Base-by-base conservation (phyloP, 2,888 invertebrate species). In the Cephonodes hylas region DNA sequence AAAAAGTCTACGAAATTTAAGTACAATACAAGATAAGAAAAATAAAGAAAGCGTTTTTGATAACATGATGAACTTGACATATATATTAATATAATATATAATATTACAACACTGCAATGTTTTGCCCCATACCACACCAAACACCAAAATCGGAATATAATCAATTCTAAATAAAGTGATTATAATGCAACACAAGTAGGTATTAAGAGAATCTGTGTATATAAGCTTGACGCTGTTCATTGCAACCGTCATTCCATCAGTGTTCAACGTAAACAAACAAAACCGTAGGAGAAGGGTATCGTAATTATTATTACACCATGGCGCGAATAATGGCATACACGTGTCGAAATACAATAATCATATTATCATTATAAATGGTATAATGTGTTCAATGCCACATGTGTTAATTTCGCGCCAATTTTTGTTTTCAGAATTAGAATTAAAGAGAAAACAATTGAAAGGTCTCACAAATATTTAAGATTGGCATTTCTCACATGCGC, bases 221-320 rank as follows among this genome's bases (percentile, higher is more conserved):
- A 27, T n/a, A 23, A n/a, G 46, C 23, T 20, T 18, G 25, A 48
- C 25, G 25, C 6, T 22, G 23, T 45, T 10, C 8, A 45, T 20
- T 22, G 13, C 22, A 15, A 20, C 20, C 38, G 20, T 34, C 13
- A 57, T 53, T 53, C 13, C 38, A 34, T 57, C 57, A 38, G 8
- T 23, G 25, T 42, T 42, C 58, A 38, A 42, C 25, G 58, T 58
- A 58, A 58, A 58, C 42, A 58, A 58, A 58, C 38, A 58, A 18
- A 18, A 53, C 8, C 42, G 23, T 22, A 25, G 31, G 38, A 8
- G 25, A 59, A 59, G 42, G 45, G 44, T 45, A 59, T 20, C 45
- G 59, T 45, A 42, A 58, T 58, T 59, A 59, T 59, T 18, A 59
- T 59, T 59, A 42, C 27, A 45, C 1, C 13, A 18, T 44, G 44